Evolutionary conservation across 1,140 invertebrate genomes (phyloP).

Genomic region (Cylas formicarius): DNA sequence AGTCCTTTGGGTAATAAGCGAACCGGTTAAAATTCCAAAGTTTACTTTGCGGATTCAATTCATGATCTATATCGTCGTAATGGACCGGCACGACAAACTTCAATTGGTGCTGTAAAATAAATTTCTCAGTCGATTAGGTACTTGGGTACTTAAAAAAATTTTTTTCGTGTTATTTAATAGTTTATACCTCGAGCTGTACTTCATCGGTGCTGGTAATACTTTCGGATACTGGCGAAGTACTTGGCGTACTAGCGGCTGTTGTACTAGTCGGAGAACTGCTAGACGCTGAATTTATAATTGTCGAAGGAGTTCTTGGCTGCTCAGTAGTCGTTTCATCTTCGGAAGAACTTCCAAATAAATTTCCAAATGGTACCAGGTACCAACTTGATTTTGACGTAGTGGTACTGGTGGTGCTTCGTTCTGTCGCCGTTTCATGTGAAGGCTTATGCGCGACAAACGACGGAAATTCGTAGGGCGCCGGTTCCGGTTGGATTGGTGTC

Average conservation of each 20-base stretch:
- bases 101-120: conserved; percentile 29
- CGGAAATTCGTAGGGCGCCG: too few relatives aligned
- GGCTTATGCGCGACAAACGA: too few relatives aligned
- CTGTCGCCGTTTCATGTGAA: too few relatives aligned
- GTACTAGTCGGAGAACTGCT: not conserved
- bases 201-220: too few relatives aligned
- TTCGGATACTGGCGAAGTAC: too few relatives aligned
- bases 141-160: too few relatives aligned
- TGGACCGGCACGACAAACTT: conserved; percentile 37
- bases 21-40: conserved; percentile 30
- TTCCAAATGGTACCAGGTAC: conserved; percentile 16
- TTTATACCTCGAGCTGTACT: too few relatives aligned
- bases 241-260: not conserved
- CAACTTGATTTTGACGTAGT: conserved; percentile 18
- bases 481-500: too few relatives aligned
- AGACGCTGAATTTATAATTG: not conserved
- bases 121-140: too few relatives aligned
- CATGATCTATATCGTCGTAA: conserved; percentile 21
- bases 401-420: conserved; percentile 10
- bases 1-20: conserved; percentile 31
- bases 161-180: too few relatives aligned
- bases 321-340: conserved; percentile 17
- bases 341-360: conserved; percentile 13
- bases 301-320: not conserved
- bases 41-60: conserved; percentile 14